phyloP scores from a whole-genome alignment of 2,888 invertebrate species.

The Synergus japonicus region DNA sequence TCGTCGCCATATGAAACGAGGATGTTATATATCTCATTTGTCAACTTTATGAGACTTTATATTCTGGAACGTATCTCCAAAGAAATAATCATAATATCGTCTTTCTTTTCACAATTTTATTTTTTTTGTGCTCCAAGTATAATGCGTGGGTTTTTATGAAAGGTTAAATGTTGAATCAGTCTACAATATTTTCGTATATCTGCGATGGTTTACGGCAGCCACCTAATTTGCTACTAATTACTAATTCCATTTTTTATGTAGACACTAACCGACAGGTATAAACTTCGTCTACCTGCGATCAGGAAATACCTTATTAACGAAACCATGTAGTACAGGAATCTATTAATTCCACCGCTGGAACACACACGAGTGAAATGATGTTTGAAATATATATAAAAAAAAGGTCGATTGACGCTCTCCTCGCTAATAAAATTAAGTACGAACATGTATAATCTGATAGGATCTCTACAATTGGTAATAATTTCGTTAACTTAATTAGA shows the following conservation, averaged over 20 bases:
- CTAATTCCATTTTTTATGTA: conserved; percentile 33
- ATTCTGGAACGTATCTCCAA: not conserved
- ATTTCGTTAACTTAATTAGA: not conserved
- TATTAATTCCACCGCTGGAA: conserved; percentile 29
- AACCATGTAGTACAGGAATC: conserved; percentile 32
- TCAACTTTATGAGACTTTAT: not conserved
- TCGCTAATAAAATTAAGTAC: not conserved
- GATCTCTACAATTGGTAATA: not conserved
- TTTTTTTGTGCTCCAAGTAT: not conserved
- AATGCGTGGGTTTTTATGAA: conserved; percentile 4
- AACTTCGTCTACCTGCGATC: conserved; percentile 36
- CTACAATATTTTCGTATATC: conserved; percentile 18
- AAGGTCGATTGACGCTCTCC: conserved; percentile 21
- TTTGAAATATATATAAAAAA: conserved; percentile 6
- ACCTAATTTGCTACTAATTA: conserved; percentile 41
- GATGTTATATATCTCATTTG: not conserved
- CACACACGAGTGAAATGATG: conserved; percentile 21
- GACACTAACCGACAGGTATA: conserved; percentile 13
- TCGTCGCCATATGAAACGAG: not conserved
- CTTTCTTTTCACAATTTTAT: not conserved
- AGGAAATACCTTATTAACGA: conserved; percentile 39
- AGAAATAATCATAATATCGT: not conserved
- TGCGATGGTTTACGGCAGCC: conserved; percentile 29
- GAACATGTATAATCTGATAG: conserved; percentile 6
- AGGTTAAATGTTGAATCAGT: conserved; percentile 26